A percentile compares a stretch with the other conserved stretches of the same genome.
These are phyloP conservation scores for Drosophila bocki DNA, from an alignment of 1,140 invertebrate genomes.

Conservation along the genomic window DNA sequence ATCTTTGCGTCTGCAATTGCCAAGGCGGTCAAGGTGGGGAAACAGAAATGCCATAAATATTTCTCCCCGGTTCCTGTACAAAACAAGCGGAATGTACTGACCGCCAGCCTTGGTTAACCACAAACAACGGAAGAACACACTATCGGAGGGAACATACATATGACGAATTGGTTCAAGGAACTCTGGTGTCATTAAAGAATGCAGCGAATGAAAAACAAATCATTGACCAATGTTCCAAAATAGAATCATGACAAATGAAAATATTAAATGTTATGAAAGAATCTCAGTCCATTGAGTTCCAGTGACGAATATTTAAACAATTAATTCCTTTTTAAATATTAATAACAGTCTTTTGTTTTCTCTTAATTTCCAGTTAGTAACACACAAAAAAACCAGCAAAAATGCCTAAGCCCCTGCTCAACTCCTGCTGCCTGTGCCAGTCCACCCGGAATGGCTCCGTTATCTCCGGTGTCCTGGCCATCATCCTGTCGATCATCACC, in stretches of 20 bases:
- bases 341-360: neutral
- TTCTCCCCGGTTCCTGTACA: conserved; percentile 10
- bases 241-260: neutral
- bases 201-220: neutral
- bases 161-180: conserved; percentile 9
- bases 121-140: conserved; percentile 10
- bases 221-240: neutral
- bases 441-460: conserved; percentile 90
- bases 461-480: conserved; percentile 88
- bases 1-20: conserved; percentile 18
- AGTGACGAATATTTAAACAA: neutral
- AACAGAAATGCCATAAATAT: conserved; percentile 40
- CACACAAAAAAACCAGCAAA: conserved; percentile 1
- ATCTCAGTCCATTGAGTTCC: neutral
- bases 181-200: neutral
- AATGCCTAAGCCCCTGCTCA: conserved; percentile 78
- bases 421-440: conserved; percentile 88
- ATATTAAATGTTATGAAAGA: neutral
- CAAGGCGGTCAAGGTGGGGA: conserved; percentile 32
- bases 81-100: conserved; percentile 9
- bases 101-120: conserved; percentile 8
- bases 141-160: neutral
- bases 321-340: neutral
- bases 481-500: conserved; percentile 87
- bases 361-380: conserved; percentile 28